A percentile compares a stretch with the other conserved stretches of the same genome.
These are phyloP conservation scores for Stegophylla sp. DNA, from an alignment of 2,888 invertebrate genomes.

Conservation along the genomic window DNA sequence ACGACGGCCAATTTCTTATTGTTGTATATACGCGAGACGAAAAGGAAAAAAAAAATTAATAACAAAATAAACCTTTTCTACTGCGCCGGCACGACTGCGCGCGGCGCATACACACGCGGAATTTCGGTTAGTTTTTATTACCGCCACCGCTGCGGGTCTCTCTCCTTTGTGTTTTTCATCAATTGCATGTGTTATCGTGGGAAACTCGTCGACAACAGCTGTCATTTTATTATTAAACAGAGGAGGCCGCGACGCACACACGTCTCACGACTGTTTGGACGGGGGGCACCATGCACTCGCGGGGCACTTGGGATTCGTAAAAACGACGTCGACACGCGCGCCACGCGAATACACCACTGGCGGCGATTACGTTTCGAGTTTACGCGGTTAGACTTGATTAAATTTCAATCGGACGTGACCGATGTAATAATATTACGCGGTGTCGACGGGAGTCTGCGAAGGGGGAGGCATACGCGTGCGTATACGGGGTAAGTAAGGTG, in stretches of 20 bases:
- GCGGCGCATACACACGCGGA: too few relatives aligned
- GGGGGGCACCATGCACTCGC: not conserved
- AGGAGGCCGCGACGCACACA: not conserved
- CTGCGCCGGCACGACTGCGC: too few relatives aligned
- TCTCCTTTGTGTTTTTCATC: constrained; percentile 9
- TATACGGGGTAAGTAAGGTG: too few relatives aligned
- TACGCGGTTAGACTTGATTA: not conserved
- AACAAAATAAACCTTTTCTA: too few relatives aligned
- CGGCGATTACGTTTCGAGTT: not conserved
- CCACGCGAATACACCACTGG: not conserved
- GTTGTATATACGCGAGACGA: too few relatives aligned
- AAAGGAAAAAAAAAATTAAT: too few relatives aligned
- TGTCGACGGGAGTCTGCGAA: too few relatives aligned
- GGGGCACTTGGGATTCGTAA: not conserved
- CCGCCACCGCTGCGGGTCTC: not conserved
- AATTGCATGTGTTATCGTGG: constrained; percentile 36
- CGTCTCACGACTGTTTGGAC: not conserved
- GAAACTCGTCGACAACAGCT: constrained; percentile 21
- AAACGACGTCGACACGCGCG: not conserved
- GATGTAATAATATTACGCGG: too few relatives aligned
- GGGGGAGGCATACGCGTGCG: too few relatives aligned
- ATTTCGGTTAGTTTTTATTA: not conserved
- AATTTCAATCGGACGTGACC: not conserved
- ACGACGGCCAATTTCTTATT: too few relatives aligned
- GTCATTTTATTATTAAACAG: constrained; percentile 23